Evolutionary conservation across 2,888 invertebrate species (phyloP), one percentile per base, ranked within the genome.

Genomic region (Ecdyonurus torrentis): DNA sequence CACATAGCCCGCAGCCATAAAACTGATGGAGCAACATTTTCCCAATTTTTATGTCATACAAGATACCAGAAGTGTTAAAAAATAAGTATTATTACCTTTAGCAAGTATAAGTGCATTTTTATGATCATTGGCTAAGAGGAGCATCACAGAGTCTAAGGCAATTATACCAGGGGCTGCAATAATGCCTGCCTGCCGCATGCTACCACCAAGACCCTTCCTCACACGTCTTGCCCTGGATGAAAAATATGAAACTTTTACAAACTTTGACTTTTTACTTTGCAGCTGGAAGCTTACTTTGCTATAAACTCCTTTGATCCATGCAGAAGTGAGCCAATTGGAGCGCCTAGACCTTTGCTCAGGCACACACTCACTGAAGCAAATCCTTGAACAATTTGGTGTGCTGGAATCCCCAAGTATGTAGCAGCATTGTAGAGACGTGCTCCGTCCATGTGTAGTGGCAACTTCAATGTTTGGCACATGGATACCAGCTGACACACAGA

Each of bases 401-500:
- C 83, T 0, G 85, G 73, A 61, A 83, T 77, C 37, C 83, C 79
- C 37, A 85, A 76, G 60, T 83, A 81, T n/a, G 85, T 81, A 1
- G 87, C 83, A 1, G 96, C 95, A 76, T 97, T 96, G 79, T 94
- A 86, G 64, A 98, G 72, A 63, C 97, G 78, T 0, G 97, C 96
- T 0, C 97, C 98, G 73, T 98, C 98, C 86, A 95, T 83, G 75
- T 98, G 98, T 23, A 94, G 74, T 0, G 81, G 81, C 53, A 92
- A 73, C 2, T 80, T 78, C 70, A 83, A 75, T 65, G 81, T 77
- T 66, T 82, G 81, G 55, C 88, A 87, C 3, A 90, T 69, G 2
- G 73, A 74, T 10, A 81, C 76, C 10, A 93, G 75, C 77, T 77
- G 65, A 2, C 68, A 64, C 23, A 2, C 10, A 23, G 19, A 25